A percentile compares a stretch with the other conserved stretches of the same genome.
phyloP scores from a whole-genome alignment of 2,113 vertebrate species.

The Sitta europaea region DNA sequence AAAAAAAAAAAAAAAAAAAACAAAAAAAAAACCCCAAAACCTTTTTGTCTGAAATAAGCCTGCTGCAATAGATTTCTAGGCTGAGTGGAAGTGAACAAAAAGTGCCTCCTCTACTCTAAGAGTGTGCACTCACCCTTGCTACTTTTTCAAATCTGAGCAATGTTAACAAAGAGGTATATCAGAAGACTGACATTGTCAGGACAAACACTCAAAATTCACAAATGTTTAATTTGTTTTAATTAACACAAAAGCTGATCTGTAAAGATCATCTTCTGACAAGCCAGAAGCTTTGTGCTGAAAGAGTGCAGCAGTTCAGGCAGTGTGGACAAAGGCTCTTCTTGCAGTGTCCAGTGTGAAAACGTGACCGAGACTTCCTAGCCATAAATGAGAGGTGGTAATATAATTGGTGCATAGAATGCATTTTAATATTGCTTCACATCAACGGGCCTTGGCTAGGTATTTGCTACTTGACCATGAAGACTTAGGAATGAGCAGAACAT shows the following conservation, averaged over 20 bases:
- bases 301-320: background rate
- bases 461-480: conserved; percentile 26
- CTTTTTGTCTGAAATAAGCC: background rate
- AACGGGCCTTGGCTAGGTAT: background rate
- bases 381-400: background rate
- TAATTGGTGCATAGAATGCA: background rate
- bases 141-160: background rate
- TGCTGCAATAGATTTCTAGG: background rate
- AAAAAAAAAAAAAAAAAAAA: no score
- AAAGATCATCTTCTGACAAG: background rate
- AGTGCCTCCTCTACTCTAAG: background rate
- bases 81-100: background rate
- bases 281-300: background rate
- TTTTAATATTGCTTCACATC: conserved; percentile 4
- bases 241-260: background rate
- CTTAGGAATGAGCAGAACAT: conserved; percentile 13
- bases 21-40: no score
- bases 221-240: background rate
- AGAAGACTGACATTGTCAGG: background rate
- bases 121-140: background rate
- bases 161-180: background rate
- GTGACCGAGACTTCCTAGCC: accelerated
- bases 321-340: background rate
- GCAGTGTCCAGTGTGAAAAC: background rate
- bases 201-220: background rate